Percentiles rank a stretch among this genome's conserved stretches.
Conservation (phyloP, 2,797 vertebrate genomes). For the Etheostoma perlongum region DNA sequence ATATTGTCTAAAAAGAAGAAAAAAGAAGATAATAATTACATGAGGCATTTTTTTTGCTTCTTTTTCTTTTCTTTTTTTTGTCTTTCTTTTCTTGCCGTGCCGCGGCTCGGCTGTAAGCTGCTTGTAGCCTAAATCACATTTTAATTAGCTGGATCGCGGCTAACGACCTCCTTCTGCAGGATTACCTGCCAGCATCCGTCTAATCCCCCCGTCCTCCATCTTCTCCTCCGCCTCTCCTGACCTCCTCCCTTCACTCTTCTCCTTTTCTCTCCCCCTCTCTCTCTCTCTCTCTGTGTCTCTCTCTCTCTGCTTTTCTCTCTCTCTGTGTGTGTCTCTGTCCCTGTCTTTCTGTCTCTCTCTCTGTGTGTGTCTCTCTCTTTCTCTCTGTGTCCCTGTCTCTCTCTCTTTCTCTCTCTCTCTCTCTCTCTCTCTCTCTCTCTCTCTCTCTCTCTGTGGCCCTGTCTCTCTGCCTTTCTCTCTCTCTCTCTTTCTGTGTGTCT, state of each 20-base stretch:
- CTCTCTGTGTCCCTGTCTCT: too few species aligned
- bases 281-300: background rate
- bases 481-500: too few species aligned
- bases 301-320: too few species aligned
- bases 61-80: background rate
- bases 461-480: too few species aligned
- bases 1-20: background rate
- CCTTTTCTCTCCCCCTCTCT: background rate
- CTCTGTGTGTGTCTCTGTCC: too few species aligned
- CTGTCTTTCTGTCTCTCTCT: too few species aligned
- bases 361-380: too few species aligned
- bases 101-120: constrained; percentile 60
- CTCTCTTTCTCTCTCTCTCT: too few species aligned
- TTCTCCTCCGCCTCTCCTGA: constrained; percentile 4
- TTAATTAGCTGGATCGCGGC: constrained; percentile 83
- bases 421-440: too few species aligned
- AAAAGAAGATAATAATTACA: background rate
- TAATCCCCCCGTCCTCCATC: constrained; percentile 59
- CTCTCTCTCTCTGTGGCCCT: too few species aligned
- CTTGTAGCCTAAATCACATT: constrained; percentile 83
- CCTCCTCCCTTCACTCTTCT: constrained; percentile 21
- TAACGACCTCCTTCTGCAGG: constrained; percentile 74
- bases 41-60: constrained; percentile 6
- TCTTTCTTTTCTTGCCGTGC: constrained; percentile 35
- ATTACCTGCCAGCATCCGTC: constrained; percentile 68